Base-by-base conservation (phyloP, 1,140 invertebrate genomes). In the Ladona fulva region DNA sequence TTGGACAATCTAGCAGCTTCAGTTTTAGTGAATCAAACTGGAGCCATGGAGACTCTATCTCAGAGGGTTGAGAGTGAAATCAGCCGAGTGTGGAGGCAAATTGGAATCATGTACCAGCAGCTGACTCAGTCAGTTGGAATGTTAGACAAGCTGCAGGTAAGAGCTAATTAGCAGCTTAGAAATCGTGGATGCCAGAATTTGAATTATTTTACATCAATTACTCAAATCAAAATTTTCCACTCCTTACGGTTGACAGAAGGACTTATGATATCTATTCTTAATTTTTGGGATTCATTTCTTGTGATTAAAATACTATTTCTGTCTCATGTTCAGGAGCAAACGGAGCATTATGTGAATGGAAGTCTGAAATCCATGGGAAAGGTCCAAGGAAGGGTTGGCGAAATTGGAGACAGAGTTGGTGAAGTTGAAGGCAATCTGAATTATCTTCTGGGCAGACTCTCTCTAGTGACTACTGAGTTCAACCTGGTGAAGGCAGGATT, bases 401-500 rank as follows among this genome's bases (percentile, higher is more conserved):
- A 89, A 79, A 94, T 95, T 81, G 94, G 91, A n/a, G 89, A 89
- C 79, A 89, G 92, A 74, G 94, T 95, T 89, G 82, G 86, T 0
- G 93, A 95, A 83, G 91, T 97, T 10, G 92, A 95, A 80, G 89
- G 91, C 76, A 95, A 96, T 83, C 86, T 96, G 37, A 97, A 97
- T 84, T 95, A 91, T 82, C 86, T 95, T 37, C 84, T 97, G 76
- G 94, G 94, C 6, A 87, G 92, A 77, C 83, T 97, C 37, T 92
- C 91, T 0, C 84, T 96, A 0, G 92, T 95, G 12, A 93, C 93
- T 0, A 92, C 94, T 80, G 94, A 97, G 84, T 96, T 97, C 84
- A 92, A 92, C 81, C 90, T 91, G 82, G 94, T 96, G 66, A 95
- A 94, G 82, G 87, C 85, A 10, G 92, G 92, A 12, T 22, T 66